A percentile compares a stretch with the other conserved stretches of the same genome.
Conservation (phyloP, 2,888 invertebrate genomes). For the Auanema sp. region DNA sequence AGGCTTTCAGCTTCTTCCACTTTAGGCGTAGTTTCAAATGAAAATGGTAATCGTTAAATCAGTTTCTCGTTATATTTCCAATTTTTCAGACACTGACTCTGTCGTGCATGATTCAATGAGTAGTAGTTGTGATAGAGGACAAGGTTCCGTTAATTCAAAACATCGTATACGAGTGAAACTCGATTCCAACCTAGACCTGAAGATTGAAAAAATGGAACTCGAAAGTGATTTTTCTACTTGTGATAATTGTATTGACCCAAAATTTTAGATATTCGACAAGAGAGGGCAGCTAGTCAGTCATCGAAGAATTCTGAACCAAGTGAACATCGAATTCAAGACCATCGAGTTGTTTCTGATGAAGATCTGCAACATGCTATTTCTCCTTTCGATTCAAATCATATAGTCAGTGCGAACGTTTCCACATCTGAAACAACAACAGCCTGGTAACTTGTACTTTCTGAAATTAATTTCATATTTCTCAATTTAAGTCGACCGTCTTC, state of each 20-base stretch:
- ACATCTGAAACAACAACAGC: slow-evolving; percentile 18
- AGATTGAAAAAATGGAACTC: slow-evolving; percentile 45
- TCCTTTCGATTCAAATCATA: not conserved
- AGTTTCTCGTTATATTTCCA: not conserved
- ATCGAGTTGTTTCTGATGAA: no score
- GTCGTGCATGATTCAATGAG: slow-evolving; percentile 32
- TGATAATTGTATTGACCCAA: not conserved
- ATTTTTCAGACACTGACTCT: slow-evolving; percentile 16
- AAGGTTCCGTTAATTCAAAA: slow-evolving; percentile 43
- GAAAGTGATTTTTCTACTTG: slow-evolving; percentile 27
- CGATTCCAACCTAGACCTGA: slow-evolving; percentile 45
- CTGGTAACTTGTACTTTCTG: slow-evolving; percentile 4
- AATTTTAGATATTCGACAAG: slow-evolving; percentile 41
- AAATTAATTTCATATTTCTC: not conserved
- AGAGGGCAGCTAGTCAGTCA: slow-evolving; percentile 41
- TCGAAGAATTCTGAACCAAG: slow-evolving; percentile 36
- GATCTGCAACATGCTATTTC: not conserved
- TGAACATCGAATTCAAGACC: slow-evolving; percentile 4
- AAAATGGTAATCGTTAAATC: slow-evolving; percentile 10
- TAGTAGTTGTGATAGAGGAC: slow-evolving; percentile 35
- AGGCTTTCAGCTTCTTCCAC: slow-evolving; percentile 29
- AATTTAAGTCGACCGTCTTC: slow-evolving; percentile 30
- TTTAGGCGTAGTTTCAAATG: not conserved
- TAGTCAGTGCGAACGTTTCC: slow-evolving; percentile 5
- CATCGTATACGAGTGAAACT: slow-evolving; percentile 39